These are phyloP conservation scores for Pimephales promelas DNA, from an alignment of 2,113 vertebrate species.

Conservation along the genomic window DNA sequence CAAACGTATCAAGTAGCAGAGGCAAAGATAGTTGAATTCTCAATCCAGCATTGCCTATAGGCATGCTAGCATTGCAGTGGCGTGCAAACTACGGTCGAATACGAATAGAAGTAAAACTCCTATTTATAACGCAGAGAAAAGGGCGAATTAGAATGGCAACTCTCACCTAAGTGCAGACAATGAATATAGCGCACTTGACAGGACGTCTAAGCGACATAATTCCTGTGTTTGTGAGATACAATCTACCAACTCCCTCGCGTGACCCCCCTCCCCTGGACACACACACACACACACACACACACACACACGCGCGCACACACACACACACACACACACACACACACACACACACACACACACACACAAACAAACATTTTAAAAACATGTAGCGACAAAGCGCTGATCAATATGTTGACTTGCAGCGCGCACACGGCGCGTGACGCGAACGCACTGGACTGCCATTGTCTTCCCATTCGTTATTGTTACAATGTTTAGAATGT, in stretches of 20 bases:
- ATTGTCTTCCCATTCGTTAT: constrained; percentile 53
- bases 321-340: background rate
- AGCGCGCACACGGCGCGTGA: constrained; percentile 15
- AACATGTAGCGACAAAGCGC: constrained; percentile 70
- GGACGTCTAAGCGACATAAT: constrained; percentile 58
- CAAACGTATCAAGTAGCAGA: background rate
- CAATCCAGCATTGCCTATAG: background rate
- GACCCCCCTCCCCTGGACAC: background rate
- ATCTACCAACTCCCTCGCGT: constrained; percentile 1
- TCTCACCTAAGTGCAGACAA: background rate
- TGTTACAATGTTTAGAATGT: constrained; percentile 15
- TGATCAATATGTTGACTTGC: constrained; percentile 71
- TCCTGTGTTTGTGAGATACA: constrained; percentile 61
- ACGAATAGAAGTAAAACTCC: background rate
- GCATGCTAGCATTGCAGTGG: background rate
- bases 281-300: too few relatives aligned
- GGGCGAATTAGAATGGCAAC: background rate
- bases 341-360: constrained; percentile 11
- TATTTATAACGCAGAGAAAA: background rate
- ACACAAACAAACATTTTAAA: constrained; percentile 50
- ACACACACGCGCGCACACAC: constrained; percentile 25
- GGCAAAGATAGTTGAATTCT: background rate
- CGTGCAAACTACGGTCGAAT: background rate
- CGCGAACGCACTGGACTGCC: constrained; percentile 51
- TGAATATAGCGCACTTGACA: background rate